Base-by-base conservation (phyloP, 2,113 vertebrate species). In the Cololabis saira region DNA sequence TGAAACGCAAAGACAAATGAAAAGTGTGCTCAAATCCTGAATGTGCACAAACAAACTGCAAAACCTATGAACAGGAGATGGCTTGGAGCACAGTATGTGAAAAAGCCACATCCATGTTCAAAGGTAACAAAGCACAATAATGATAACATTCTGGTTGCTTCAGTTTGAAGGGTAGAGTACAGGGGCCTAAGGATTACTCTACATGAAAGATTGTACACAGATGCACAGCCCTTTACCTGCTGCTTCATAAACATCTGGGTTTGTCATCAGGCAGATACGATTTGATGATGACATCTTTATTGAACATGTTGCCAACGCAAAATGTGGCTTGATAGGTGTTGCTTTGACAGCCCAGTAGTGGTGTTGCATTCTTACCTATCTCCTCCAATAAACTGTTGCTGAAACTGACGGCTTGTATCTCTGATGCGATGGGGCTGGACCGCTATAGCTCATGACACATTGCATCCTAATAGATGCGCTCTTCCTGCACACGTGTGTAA, bases 381-480 rank as follows among this genome's bases (percentile, higher is more conserved):
- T 70, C 27, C 65, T 49, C 58, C 37, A 14, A 30, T 53, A 55
- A 47, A 50, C 45, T 76, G 60, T 14, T 44, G 63, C 51, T 82
- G 61, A 75, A 67, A 60, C 45, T 79, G 80, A 85, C 77, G 72
- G 71, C 79, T 79, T 78, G 78, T 58, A 55, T 42, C 47, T 64
- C 50, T 80, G 67, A 85, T 85, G 66, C 60, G 61, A 56, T 77
- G 80, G 84, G 67, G 78, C 77, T 82, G 81, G 83, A 79, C 66
- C 52, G 62, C 80, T 78, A 74, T 27, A 68, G 66, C 59, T 66
- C 49, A 77, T 79, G 87, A 85, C 78, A 83, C 22, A 37, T 88
- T 73, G 78, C 73, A 63, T 63, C 58, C 64, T 84, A 76, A 80
- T 80, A 71, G 62, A 61, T 40, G 54, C 61, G 62, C 56, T 73